Percentiles rank a stretch among this genome's conserved stretches.
These are phyloP conservation scores for Nomada goodeniana DNA, from an alignment of 2,888 invertebrate species.

Conservation along the genomic window DNA sequence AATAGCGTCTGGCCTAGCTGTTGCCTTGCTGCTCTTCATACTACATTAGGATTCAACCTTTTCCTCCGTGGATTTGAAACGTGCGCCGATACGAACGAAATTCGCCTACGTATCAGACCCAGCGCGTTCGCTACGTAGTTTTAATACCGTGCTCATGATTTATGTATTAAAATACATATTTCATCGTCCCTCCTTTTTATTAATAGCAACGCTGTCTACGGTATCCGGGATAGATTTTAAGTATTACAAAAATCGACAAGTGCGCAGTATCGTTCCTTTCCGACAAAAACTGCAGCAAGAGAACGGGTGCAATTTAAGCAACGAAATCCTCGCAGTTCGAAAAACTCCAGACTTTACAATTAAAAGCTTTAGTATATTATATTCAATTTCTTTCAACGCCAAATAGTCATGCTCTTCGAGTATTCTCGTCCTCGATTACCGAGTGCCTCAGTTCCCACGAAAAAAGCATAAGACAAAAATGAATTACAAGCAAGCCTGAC, in stretches of 20 bases:
- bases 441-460: too few species aligned
- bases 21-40: constrained; percentile 48
- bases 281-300: neutral
- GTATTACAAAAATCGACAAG: constrained; percentile 26
- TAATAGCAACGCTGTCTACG: constrained; percentile 56
- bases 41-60: constrained; percentile 61
- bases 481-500: neutral
- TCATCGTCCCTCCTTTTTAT: constrained; percentile 56
- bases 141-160: constrained; percentile 72
- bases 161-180: constrained; percentile 72
- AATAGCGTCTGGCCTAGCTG: constrained; percentile 34
- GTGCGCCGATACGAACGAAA: constrained; percentile 40
- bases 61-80: constrained; percentile 51
- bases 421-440: too few species aligned
- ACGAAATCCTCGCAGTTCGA: too few species aligned
- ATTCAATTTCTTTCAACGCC: too few species aligned
- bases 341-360: too few species aligned
- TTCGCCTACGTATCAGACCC: constrained; percentile 28
- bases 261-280: constrained; percentile 13
- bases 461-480: neutral
- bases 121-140: constrained; percentile 46
- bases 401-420: too few species aligned
- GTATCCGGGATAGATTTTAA: constrained; percentile 27
- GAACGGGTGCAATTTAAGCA: too few species aligned
- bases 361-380: too few species aligned